Evolutionary conservation across 2,888 invertebrate species (phyloP).

Genomic region (Melinaea marsaeus): DNA sequence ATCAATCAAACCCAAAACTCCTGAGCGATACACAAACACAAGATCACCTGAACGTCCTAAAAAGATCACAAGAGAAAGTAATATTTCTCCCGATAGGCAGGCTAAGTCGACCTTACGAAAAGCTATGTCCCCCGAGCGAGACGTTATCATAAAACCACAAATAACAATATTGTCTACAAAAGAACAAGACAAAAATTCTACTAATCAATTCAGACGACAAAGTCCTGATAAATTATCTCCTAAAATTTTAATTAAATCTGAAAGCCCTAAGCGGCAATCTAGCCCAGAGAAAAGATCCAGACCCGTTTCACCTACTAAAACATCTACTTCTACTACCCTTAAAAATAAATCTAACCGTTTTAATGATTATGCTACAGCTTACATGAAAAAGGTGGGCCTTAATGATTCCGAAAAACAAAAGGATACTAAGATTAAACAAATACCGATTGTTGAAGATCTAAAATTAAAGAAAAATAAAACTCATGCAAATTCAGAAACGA

Average conservation of each 20-base stretch:
- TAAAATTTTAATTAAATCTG: conserved; percentile 45
- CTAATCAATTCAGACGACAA: conserved; percentile 43
- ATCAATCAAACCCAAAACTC: conserved; percentile 43
- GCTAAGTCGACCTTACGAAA: conserved; percentile 29
- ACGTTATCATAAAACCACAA: conserved; percentile 31
- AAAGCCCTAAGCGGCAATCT: conserved; percentile 52
- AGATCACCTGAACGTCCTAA: conserved; percentile 45
- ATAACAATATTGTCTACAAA: conserved; percentile 10
- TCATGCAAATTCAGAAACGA: conserved; percentile 39
- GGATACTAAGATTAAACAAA: conserved; percentile 39
- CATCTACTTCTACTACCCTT: conserved; percentile 32
- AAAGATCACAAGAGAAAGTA: conserved; percentile 40
- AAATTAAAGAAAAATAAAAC: conserved; percentile 32
- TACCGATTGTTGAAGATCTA: conserved; percentile 26
- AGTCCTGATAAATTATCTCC: conserved; percentile 55
- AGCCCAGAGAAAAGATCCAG: conserved; percentile 66
- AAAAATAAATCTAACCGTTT: conserved; percentile 65
- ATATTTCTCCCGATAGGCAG: conserved; percentile 46
- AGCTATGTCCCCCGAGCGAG: conserved; percentile 36
- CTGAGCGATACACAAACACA: conserved; percentile 40
- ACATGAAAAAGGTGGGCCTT: conserved; percentile 70
- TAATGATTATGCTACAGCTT: conserved; percentile 70
- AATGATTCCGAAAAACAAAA: conserved; percentile 56
- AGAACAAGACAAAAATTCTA: conserved; percentile 28
- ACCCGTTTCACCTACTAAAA: conserved; percentile 59